A percentile compares a stretch with the other conserved stretches of the same genome.
Conservation (phyloP, 2,888 invertebrate species). For the Acanthosepion pharaonis region DNA sequence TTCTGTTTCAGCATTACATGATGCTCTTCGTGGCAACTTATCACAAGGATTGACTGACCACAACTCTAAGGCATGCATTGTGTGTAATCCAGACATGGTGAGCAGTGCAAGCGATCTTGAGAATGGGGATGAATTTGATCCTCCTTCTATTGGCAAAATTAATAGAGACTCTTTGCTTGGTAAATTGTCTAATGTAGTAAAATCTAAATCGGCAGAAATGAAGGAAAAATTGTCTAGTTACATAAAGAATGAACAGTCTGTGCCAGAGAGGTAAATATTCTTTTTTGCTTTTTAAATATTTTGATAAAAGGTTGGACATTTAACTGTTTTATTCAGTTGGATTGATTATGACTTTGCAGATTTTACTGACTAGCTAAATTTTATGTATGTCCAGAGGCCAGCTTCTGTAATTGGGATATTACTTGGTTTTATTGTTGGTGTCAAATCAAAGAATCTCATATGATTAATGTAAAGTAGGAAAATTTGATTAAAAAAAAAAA, state of each 20-base stretch:
- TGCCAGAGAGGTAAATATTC: slow-evolving; percentile 78
- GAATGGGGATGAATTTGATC: slow-evolving; percentile 64
- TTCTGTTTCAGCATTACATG: slow-evolving; percentile 73
- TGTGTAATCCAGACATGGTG: slow-evolving; percentile 74
- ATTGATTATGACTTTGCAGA: too few relatives aligned
- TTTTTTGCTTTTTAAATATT: slow-evolving; percentile 40
- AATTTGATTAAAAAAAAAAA: too few relatives aligned
- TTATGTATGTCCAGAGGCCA: too few relatives aligned
- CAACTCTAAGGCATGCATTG: slow-evolving; percentile 85
- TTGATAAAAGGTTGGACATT: too few relatives aligned
- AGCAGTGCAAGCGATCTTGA: slow-evolving; percentile 62
- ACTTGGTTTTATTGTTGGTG: too few relatives aligned
- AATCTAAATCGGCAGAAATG: slow-evolving; percentile 91
- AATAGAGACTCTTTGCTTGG: slow-evolving; percentile 64
- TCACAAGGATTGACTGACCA: slow-evolving; percentile 89
- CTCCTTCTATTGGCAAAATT: slow-evolving; percentile 52
- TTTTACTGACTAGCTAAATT: too few relatives aligned
- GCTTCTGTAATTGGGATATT: too few relatives aligned
- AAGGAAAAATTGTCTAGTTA: slow-evolving; percentile 93
- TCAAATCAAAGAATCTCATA: too few relatives aligned
- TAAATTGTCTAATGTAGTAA: slow-evolving; percentile 81
- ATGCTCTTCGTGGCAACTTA: slow-evolving; percentile 86
- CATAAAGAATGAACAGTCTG: slow-evolving; percentile 83
- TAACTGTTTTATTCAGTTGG: too few relatives aligned
- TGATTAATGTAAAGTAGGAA: too few relatives aligned